phyloP scores from a whole-genome alignment of 2,888 invertebrate species.

The Trimorus sp. region DNA sequence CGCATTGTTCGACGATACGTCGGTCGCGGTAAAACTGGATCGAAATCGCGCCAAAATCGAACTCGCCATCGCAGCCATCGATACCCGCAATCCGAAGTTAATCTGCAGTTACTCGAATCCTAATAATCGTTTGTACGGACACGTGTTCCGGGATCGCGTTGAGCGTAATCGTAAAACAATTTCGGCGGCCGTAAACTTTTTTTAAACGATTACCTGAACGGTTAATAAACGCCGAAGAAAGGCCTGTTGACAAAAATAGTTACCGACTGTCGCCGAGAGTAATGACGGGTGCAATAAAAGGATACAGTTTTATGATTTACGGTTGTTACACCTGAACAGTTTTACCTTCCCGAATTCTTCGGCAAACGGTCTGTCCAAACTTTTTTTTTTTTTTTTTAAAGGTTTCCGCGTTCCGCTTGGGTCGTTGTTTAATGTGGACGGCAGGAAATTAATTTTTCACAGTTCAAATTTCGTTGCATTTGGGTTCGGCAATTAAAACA shows the following conservation, averaged over 20 bases:
- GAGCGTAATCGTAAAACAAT: constrained; percentile 27
- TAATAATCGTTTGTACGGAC: constrained; percentile 24
- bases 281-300: constrained; percentile 77
- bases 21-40: too few relatives aligned
- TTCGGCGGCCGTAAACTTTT: constrained; percentile 9
- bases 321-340: constrained; percentile 76
- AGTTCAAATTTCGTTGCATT: too few relatives aligned
- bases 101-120: neutral
- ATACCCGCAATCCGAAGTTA: neutral
- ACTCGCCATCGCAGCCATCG: neutral
- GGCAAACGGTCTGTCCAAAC: constrained; percentile 1
- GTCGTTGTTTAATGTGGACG: too few relatives aligned
- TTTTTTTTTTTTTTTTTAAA: neutral
- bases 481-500: too few relatives aligned
- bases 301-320: constrained; percentile 76
- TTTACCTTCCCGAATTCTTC: constrained; percentile 71
- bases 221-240: constrained; percentile 44
- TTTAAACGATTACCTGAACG: constrained; percentile 12
- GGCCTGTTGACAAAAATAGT: constrained; percentile 77
- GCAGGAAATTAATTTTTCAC: too few relatives aligned
- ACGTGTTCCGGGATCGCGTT: constrained; percentile 32
- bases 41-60: too few relatives aligned
- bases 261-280: constrained; percentile 74
- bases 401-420: too few relatives aligned
- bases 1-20: too few relatives aligned